Evolutionary conservation across 1,140 invertebrate species (phyloP).

Genomic region (Trachymyrmex septentrionalis): DNA sequence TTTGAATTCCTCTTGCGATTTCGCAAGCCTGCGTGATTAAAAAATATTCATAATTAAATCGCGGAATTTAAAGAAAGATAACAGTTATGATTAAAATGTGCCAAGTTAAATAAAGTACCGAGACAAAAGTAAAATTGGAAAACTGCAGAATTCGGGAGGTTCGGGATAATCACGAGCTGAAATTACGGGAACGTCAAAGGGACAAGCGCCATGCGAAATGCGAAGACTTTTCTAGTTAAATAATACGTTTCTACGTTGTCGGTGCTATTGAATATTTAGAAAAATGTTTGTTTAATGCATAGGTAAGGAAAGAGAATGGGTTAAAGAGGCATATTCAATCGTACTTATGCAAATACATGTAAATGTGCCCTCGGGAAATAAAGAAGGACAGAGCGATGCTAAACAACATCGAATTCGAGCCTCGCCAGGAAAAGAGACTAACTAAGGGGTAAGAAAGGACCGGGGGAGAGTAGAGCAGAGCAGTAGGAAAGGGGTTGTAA

Average conservation of each 20-base stretch:
- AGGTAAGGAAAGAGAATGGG: neutral
- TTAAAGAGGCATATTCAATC: constrained; percentile 67
- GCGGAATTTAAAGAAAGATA: constrained; percentile 38
- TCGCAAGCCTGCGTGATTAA: neutral
- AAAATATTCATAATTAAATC: constrained; percentile 40
- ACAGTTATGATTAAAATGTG: constrained; percentile 43
- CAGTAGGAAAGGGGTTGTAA: constrained; percentile 67
- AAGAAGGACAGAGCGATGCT: constrained; percentile 55
- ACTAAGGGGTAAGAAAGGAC: neutral
- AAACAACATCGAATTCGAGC: constrained; percentile 28
- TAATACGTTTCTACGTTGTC: neutral
- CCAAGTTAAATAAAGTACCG: constrained; percentile 19
- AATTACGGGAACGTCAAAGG: constrained; percentile 18
- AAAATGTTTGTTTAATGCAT: constrained; percentile 35
- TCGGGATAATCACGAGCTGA: constrained; percentile 27
- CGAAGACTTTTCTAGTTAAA: constrained; percentile 8
- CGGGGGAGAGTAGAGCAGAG: neutral
- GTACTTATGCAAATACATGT: constrained; percentile 79
- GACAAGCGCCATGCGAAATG: neutral
- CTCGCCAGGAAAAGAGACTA: constrained; percentile 1
- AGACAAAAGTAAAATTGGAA: constrained; percentile 37
- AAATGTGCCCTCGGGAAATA: constrained; percentile 70
- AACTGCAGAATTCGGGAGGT: constrained; percentile 19
- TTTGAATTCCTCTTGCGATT: constrained; percentile 29
- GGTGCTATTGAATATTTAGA: constrained; percentile 6